Evolutionary conservation across 2,888 invertebrate species (phyloP), one percentile per base, ranked within the genome.

Genomic region (Loripinus fragilis): DNA sequence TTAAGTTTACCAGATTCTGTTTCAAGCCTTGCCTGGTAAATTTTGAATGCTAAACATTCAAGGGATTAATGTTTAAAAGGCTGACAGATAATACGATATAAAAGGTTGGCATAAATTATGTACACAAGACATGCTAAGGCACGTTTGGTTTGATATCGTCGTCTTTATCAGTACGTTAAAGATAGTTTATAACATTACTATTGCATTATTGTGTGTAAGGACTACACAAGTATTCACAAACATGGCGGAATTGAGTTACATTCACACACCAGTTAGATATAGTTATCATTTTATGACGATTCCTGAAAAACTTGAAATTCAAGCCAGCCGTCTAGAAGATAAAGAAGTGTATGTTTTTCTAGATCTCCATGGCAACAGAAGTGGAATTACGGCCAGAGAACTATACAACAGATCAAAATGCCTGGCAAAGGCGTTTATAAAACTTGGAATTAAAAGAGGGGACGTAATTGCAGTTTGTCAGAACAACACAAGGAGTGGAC

Each of bases 301-400:
- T 7, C 74, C 73, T 25, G 74, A 71, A 15, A 48, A 74, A 23
- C 50, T 76, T 5, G 30, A 64, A 3, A 23, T 33, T 33, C 45
- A 66, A 28, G 76, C 71, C 33, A 42, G 69, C 25, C 35, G 35
- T 48, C 66, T 33, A 20, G 71, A 69, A 0, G 76, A 78, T 30
- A 76, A 74, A 28, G 80, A 80, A 25, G 64, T 71, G 2, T 81
- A 78, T 28, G 77, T 77, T 7, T 78, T 75, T 65, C 52, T 81
- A 5, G n/a, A 45, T n/a, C 81, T 60, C 0, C 71, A 69, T 38
- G 78, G 78, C 35, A 45, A 33, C n/a, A 45, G 75, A 33, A 65
- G 48, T 17, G 33, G 55, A 12, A 65, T 78, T 10, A 73, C 75
- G 0, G 71, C 72, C 1, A 28, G 30, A 17, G 55, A 78, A 33